Evolutionary conservation across 1,140 invertebrate species (phyloP).

Genomic region (Triops longicaudatus): DNA sequence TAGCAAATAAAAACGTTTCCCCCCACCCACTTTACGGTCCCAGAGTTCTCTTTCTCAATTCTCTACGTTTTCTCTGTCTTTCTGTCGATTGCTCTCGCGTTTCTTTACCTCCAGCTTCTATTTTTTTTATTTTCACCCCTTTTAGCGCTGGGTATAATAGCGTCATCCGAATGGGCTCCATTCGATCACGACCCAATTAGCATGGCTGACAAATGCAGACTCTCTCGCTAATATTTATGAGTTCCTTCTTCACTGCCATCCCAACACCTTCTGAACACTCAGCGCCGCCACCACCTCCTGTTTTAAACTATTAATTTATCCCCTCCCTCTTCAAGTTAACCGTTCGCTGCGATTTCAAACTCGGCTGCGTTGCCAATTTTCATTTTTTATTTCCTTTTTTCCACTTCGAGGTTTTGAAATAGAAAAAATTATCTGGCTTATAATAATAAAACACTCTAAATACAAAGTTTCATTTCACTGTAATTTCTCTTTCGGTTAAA

Average conservation of each 20-base stretch:
- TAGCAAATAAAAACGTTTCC: not conserved
- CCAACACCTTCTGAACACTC: not conserved
- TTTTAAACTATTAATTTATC: constrained; percentile 13
- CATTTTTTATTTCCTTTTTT: too few species aligned
- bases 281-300: not conserved
- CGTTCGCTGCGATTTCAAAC: not conserved
- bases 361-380: not conserved
- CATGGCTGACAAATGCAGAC: constrained; percentile 14
- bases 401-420: too few species aligned
- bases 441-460: too few species aligned
- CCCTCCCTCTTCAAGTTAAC: not conserved
- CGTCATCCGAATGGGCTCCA: not conserved
- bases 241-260: not conserved
- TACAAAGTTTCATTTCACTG: too few species aligned
- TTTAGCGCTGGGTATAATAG: not conserved
- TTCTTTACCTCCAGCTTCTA: not conserved
- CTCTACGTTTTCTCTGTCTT: too few species aligned
- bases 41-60: too few species aligned
- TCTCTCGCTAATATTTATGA: constrained; percentile 6
- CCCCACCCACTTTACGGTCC: too few species aligned
- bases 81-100: not conserved
- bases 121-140: not conserved
- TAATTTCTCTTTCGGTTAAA: too few species aligned
- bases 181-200: constrained; percentile 14
- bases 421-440: too few species aligned